phyloP scores from a whole-genome alignment of 2,888 invertebrate species.

The Belgica antarctica region DNA sequence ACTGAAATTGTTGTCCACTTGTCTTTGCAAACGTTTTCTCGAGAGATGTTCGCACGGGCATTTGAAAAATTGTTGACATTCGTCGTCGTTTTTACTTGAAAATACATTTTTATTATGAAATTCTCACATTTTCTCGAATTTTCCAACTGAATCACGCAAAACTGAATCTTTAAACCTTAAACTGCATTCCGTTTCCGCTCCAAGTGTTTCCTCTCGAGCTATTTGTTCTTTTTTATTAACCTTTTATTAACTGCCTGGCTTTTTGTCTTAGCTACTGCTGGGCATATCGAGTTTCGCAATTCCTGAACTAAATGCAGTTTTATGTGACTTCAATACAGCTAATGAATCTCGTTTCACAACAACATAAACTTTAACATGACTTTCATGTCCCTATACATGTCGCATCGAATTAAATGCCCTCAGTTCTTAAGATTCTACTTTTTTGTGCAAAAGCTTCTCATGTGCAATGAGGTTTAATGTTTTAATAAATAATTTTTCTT shows the following conservation, averaged over 20 bases:
- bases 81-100: background rate
- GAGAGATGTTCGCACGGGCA: too few relatives aligned
- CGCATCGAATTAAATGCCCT: background rate
- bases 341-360: slow-evolving; percentile 10
- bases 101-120: too few relatives aligned
- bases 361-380: background rate
- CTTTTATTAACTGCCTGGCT: slow-evolving; percentile 7
- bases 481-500: slow-evolving; percentile 21
- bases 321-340: slow-evolving; percentile 22
- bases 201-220: background rate
- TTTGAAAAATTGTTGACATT: too few relatives aligned
- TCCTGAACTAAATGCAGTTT: slow-evolving; percentile 17
- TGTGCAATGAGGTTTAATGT: slow-evolving; percentile 7
- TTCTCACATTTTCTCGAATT: background rate
- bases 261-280: slow-evolving; percentile 20
- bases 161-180: background rate
- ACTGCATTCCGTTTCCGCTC: slow-evolving; percentile 20
- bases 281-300: background rate
- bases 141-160: background rate
- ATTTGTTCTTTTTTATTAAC: background rate
- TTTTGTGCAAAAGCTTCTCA: slow-evolving; percentile 22
- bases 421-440: slow-evolving; percentile 3
- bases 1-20: too few relatives aligned
- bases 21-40: too few relatives aligned
- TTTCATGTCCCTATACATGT: too few relatives aligned